Evolutionary conservation across 2,888 invertebrate species (phyloP).

Genomic region (Mimachlamys varia): DNA sequence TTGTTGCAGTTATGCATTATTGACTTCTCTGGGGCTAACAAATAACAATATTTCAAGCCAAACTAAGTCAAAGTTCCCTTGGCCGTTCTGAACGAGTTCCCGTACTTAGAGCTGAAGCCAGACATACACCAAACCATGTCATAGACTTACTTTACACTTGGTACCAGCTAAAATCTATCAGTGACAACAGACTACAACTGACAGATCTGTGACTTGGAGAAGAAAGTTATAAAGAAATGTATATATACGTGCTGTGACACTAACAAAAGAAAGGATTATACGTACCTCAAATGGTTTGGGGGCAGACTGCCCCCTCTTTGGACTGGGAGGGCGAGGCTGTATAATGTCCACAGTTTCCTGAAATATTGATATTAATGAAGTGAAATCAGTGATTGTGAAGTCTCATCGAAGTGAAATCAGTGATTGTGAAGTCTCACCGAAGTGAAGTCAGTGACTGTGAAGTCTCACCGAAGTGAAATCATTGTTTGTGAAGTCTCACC

Average conservation of each 20-base stretch:
- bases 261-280: neutral
- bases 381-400: too few species aligned
- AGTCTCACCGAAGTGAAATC: too few species aligned
- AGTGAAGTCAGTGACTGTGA: too few species aligned
- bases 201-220: neutral
- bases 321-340: slow-evolving; percentile 51
- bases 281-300: slow-evolving; percentile 68
- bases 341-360: slow-evolving; percentile 64
- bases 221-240: neutral
- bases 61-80: too few species aligned
- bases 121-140: too few species aligned
- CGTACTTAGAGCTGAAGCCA: too few species aligned
- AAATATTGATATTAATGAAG: neutral
- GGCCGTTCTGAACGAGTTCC: too few species aligned
- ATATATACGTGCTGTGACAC: slow-evolving; percentile 14
- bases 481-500: too few species aligned
- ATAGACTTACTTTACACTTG: too few species aligned
- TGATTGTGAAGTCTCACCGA: too few species aligned
- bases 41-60: neutral
- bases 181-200: neutral
- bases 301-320: slow-evolving; percentile 58
- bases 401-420: too few species aligned
- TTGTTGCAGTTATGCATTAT: too few species aligned
- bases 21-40: neutral
- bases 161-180: neutral